Evolutionary conservation across 2,797 vertebrate species (phyloP).

Genomic region (Chrosomus eos): DNA sequence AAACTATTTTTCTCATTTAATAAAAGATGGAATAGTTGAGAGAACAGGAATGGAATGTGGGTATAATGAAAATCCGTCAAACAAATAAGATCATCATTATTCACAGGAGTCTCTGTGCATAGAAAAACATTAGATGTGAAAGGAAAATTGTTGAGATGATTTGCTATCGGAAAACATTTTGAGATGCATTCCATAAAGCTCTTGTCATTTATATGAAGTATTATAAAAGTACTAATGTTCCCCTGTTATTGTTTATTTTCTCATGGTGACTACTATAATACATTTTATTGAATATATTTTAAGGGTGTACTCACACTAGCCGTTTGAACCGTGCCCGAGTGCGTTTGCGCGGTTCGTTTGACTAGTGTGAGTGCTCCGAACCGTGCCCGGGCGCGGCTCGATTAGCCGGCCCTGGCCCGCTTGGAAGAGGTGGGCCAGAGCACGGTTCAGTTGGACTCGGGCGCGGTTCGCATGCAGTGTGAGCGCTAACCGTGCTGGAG

Average conservation of each 20-base stretch:
- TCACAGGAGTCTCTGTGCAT: conserved; percentile 19
- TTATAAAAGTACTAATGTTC: conserved; percentile 2
- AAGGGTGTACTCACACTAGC: no score
- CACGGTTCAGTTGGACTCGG: no score
- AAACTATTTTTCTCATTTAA: conserved; percentile 29
- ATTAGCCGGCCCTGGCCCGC: no score
- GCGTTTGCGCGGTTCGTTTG: no score
- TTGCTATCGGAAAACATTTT: conserved; percentile 37
- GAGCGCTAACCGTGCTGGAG: no score
- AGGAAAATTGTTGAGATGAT: conserved; percentile 22
- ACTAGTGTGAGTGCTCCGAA: no score
- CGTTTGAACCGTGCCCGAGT: no score
- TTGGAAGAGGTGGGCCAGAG: no score
- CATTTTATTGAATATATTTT: not conserved
- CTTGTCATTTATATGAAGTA: not conserved
- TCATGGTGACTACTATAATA: not conserved
- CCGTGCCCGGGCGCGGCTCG: no score
- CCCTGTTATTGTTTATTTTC: conserved; percentile 30
- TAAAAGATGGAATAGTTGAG: conserved; percentile 9
- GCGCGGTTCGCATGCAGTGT: no score
- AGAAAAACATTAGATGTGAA: conserved; percentile 36
- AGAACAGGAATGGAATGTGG: conserved; percentile 38
- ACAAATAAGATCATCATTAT: conserved; percentile 33
- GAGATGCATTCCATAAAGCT: conserved; percentile 6
- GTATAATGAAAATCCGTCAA: conserved; percentile 42